Percentiles rank a stretch among this genome's conserved stretches.
Evolutionary conservation across 2,113 vertebrate species (phyloP).

Genomic region (Leucoraja erinaceus): DNA sequence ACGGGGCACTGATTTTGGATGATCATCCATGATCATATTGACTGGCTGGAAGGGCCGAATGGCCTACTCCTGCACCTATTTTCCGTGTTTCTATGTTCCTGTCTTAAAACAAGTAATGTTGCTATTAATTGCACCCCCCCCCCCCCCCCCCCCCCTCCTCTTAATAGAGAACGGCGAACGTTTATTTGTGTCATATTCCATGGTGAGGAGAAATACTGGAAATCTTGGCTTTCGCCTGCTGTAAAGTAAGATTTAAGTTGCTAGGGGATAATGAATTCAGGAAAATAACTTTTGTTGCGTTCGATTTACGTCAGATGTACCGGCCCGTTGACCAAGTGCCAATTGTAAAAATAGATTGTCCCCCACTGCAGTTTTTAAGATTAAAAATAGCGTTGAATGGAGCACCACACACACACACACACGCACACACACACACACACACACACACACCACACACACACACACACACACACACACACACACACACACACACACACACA

Average conservation of each 20-base stretch:
- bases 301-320: slow-evolving; percentile 1
- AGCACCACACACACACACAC: not conserved
- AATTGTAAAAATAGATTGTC: slow-evolving; percentile 4
- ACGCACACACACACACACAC: not conserved
- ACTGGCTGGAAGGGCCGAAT: too few relatives aligned
- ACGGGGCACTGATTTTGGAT: too few relatives aligned
- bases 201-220: not conserved
- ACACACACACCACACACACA: not conserved
- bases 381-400: not conserved
- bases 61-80: too few relatives aligned
- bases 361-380: not conserved
- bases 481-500: not conserved
- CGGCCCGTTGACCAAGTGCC: not conserved
- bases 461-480: not conserved
- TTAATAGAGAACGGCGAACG: not conserved
- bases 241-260: not conserved
- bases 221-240: not conserved
- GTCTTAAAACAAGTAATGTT: not conserved
- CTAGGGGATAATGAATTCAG: not conserved
- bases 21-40: too few relatives aligned
- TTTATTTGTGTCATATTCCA: not conserved
- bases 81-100: too few relatives aligned
- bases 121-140: too few relatives aligned
- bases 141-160: too few relatives aligned
- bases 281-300: not conserved